Conservation (phyloP, 1,140 invertebrate genomes). For the Temnothorax curvispinosus region DNA sequence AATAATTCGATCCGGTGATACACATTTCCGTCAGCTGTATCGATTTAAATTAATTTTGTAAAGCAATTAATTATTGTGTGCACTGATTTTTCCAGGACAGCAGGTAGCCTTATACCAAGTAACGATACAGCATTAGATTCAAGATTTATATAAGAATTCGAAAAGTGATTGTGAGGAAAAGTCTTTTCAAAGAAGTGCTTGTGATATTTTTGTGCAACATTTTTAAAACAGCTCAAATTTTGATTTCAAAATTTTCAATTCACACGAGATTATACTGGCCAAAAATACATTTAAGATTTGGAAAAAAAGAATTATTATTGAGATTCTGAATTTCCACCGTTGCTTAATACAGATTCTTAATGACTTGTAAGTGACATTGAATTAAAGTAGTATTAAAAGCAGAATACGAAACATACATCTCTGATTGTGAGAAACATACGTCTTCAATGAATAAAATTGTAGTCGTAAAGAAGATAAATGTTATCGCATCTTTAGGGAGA, state of each 20-base stretch:
- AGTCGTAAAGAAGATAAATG: neutral
- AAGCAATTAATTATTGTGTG: neutral
- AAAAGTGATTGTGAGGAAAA: neutral
- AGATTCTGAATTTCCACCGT: neutral
- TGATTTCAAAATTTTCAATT: neutral
- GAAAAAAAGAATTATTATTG: neutral
- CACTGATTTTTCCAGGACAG: neutral
- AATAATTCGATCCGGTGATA: constrained; percentile 47
- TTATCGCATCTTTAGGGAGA: neutral
- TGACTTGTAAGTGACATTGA: neutral
- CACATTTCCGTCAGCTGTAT: neutral
- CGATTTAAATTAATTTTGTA: constrained; percentile 3
- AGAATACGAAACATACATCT: neutral
- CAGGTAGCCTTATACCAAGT: neutral
- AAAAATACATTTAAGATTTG: neutral
- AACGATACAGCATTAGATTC: neutral
- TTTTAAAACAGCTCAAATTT: neutral
- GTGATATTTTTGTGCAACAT: neutral
- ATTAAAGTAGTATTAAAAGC: neutral
- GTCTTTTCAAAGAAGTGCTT: neutral
- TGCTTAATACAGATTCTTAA: neutral
- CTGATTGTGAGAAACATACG: neutral
- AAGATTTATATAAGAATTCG: neutral
- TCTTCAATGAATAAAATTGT: constrained; percentile 2
- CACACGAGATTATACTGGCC: neutral